Evolutionary conservation across 2,113 vertebrate species (phyloP), one percentile per base, ranked within the genome.

Genomic region (Phycodurus eques): DNA sequence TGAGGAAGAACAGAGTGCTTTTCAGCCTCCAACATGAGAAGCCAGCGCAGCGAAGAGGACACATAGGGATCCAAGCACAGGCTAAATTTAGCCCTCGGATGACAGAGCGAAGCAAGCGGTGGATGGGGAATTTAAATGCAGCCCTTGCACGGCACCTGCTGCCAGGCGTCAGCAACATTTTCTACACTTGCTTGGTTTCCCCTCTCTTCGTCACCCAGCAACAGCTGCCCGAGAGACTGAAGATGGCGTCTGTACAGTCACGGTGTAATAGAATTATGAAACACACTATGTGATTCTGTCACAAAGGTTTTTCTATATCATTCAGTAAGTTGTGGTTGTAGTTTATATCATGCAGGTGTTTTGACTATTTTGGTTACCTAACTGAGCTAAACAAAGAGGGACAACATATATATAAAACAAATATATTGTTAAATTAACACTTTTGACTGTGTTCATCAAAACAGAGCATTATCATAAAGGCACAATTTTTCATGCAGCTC

Each of bases 81-180:
- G 67, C 76, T 90, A 90, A 87, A 88, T 88, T 87, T 90, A 90
- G 79, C 74, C 79, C 46, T 72, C 69, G 22, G 73, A 79, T 83
- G 87, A 83, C 76, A 80, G 79, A 80, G 69, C 54, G 73, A 72
- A 79, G 74, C 71, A 67, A 81, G 80, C 53, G 69, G 67, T 75
- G 14, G 71, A 70, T 27, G 74, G 74, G 68, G 76, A 85, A 86
- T 89, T 88, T 85, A 88, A 87, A 89, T 71, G 76, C 68, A 74
- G 88, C 84, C 71, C 72, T 85, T 83, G 14, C 27, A 68, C 76
- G 87, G 78, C 92, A 93, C 91, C 92, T 93, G 92, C 86, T 90
- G 73, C 73, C 79, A 87, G 61, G 75, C 70, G 43, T 92, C 92
- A 87, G 84, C 64, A 66, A 13, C n/a, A 27, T 56, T 78, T 47